These are phyloP conservation scores for Thunnus thynnus DNA, from an alignment of 2,113 vertebrate species.

Conservation along the genomic window DNA sequence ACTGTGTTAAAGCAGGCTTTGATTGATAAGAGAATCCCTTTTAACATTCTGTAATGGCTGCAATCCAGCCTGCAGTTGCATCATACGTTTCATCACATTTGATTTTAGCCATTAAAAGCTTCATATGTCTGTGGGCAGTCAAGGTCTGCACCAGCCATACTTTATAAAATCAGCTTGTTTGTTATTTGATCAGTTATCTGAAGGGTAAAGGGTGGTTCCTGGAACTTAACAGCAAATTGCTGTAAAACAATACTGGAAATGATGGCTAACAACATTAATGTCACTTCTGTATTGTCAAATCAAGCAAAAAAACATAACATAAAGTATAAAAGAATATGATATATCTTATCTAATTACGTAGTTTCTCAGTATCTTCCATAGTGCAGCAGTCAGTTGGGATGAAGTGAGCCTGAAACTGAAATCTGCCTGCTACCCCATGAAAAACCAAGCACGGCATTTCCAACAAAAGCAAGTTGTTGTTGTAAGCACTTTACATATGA, in stretches of 20 bases:
- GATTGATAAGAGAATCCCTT: constrained; percentile 2
- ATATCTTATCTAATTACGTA: constrained; percentile 11
- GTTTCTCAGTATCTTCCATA: background rate
- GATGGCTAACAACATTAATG: constrained; percentile 2
- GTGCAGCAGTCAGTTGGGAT: constrained; percentile 18
- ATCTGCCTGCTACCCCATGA: constrained; percentile 32
- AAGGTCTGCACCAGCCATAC: constrained; percentile 26
- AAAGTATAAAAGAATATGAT: constrained; percentile 1
- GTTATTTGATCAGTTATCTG: constrained; percentile 36
- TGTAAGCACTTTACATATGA: constrained; percentile 84
- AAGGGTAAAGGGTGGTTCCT: constrained; percentile 36
- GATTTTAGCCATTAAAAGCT: constrained; percentile 32
- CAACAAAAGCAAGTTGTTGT: constrained; percentile 70
- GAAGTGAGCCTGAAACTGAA: constrained; percentile 46
- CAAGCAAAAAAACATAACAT: constrained; percentile 16
- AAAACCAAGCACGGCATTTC: constrained; percentile 36
- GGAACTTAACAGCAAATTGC: constrained; percentile 29
- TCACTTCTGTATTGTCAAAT: constrained; percentile 34
- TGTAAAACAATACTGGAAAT: constrained; percentile 7
- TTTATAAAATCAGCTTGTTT: constrained; percentile 34
- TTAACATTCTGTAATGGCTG: constrained; percentile 6
- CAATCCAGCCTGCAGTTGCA: background rate
- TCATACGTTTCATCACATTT: constrained; percentile 35
- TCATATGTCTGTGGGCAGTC: constrained; percentile 32
- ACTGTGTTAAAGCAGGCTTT: constrained; percentile 5